Base-by-base conservation (phyloP, 2,888 invertebrate genomes). In the Chydorus sphaericus region DNA sequence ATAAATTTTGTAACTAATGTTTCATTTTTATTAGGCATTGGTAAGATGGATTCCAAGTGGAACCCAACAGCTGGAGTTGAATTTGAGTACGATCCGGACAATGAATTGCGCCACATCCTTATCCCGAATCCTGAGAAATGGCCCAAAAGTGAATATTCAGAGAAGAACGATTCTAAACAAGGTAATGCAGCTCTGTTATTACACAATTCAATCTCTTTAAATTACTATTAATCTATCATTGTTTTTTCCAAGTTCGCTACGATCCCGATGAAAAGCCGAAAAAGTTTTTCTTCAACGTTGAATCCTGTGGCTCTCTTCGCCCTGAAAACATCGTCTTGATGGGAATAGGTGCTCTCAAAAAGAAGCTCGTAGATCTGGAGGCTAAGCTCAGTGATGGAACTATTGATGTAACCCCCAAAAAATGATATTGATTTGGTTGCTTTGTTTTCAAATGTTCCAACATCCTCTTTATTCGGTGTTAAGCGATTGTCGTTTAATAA, bases 41-140 rank as follows among this genome's bases (percentile, higher is more conserved):
- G 96, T 1, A 98, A 98, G 68, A 98, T 99, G 69, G 98, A 99
- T 73, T 97, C 98, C 0, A 98, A 98, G 71, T 98, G 98, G 98
- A 98, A 97, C 73, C 98, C 98, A 3, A 98, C 98, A 0, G 90
- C 91, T 52, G 96, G 96, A 44, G 96, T 98, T 1, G 86, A 88
- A 54, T 99, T 99, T 71, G 98, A 99, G 71, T 99, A 99, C 73
- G 98, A 99, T 73, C 98, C 98, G 0, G 98, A 98, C 67, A 98
- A 98, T 73, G 75, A 86, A 0, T 86, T 99, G 81, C 77, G 92
- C 38, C 98, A 98, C 67, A 98, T 97, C 2, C 74, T 93, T 33
- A 93, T 77, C 64, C 94, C 96, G 0, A 94, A 91, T 68, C 94
- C 96, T 4, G 94, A 96, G 65, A 96, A 97, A 71, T 97, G 97